Conservation (phyloP, 1,140 invertebrate species). For the Eubasilissa regina region DNA sequence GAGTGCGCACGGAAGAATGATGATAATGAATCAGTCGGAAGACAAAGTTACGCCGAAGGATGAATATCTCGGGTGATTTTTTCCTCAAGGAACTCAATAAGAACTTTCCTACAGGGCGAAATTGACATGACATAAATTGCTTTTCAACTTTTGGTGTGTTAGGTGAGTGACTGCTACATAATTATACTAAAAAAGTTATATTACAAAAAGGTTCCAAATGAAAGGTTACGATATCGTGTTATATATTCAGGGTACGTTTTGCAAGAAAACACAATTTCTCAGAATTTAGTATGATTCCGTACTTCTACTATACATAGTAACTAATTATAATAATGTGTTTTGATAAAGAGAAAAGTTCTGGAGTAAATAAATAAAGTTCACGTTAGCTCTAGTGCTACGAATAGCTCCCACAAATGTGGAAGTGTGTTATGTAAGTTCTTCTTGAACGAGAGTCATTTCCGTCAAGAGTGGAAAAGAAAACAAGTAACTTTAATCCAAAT, state of each 20-base stretch:
- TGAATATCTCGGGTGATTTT: slow-evolving; percentile 6
- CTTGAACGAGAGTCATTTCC: too few relatives aligned
- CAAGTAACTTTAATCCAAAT: too few relatives aligned
- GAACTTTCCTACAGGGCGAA: slow-evolving; percentile 22
- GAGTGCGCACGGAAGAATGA: slow-evolving; percentile 7
- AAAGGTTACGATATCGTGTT: slow-evolving; percentile 13
- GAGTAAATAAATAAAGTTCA: too few relatives aligned
- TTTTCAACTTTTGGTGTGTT: slow-evolving; percentile 45
- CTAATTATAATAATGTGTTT: too few relatives aligned
- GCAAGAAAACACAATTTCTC: not conserved
- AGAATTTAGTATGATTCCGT: too few relatives aligned
- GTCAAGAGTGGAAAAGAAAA: too few relatives aligned
- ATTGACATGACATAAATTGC: slow-evolving; percentile 57
- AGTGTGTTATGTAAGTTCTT: too few relatives aligned
- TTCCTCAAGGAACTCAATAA: slow-evolving; percentile 27
- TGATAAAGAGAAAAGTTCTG: too few relatives aligned
- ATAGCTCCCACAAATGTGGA: too few relatives aligned
- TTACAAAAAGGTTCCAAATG: slow-evolving; percentile 7
- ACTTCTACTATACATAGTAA: too few relatives aligned
- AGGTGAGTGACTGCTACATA: slow-evolving; percentile 20
- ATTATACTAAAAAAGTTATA: slow-evolving; percentile 6
- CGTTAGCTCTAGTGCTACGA: too few relatives aligned
- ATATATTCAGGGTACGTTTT: not conserved
- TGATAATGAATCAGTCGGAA: slow-evolving; percentile 22
- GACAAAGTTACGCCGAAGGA: slow-evolving; percentile 2